Base-by-base conservation (phyloP, 2,797 vertebrate genomes). In the Poeciliopsis paucimaculata region DNA sequence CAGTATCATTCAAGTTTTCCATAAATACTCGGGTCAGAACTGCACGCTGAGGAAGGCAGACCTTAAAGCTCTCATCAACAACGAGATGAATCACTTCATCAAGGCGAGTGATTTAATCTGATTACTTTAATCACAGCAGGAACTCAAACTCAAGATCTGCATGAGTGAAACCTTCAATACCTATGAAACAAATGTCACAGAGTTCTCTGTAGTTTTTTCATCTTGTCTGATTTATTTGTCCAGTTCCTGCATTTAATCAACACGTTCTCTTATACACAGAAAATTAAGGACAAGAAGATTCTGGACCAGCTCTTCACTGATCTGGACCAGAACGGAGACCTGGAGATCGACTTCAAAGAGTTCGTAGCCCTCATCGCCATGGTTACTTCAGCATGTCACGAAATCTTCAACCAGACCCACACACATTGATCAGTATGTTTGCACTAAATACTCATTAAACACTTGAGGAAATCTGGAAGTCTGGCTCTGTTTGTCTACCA, bases 301-400 rank as follows among this genome's bases (percentile, higher is more conserved):
- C 90, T 96, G 74, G 94, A 96, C 72, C 28, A 86, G 77, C 90
- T 96, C 12, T 96, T 96, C 46, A 16, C 73, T 4, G 95, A 96
- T 86, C 90, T 96, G 0, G 96, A 96, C 85, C 92, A 95, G 87
- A 96, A 96, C 3, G 77, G 91, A 78, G 95, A 96, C 84, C 87
- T 92, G 84, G 91, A 95, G 90, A 96, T 96, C 0, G 95, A 96
- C 91, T 96, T 96, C 87, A 91, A 94, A 47, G 96, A 96, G 89
- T 96, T 96, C 81, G 90, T 95, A 23, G 70, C 91, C 15, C 90
- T 96, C 70, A 87, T 96, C 20, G 94, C 95, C 82, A 96, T 96
- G 95, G 94, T 96, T 26, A 95, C 95, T 23, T 94, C 95, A 26
- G 93, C 95, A 1, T 96, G 94, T 62, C 90, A 96, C 1, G 89